Evolutionary conservation across 2,888 invertebrate genomes (phyloP).

Genomic region (Nemotelus pantherinus): DNA sequence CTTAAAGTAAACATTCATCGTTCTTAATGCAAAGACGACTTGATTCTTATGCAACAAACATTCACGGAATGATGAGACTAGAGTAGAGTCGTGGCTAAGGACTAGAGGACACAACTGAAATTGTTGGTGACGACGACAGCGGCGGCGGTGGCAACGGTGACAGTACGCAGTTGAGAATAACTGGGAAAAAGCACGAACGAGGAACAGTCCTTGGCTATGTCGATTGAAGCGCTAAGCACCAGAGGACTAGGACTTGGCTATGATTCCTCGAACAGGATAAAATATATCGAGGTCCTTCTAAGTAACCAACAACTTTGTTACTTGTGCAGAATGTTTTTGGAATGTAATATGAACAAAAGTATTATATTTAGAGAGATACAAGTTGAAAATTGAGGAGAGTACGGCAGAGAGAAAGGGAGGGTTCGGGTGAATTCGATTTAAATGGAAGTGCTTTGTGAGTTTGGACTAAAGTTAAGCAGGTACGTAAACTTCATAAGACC

Average conservation of each 20-base stretch:
- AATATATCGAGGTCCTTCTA: constrained; percentile 34
- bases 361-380: background rate
- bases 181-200: too few relatives aligned
- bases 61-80: constrained; percentile 19
- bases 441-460: background rate
- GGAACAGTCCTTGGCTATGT: too few relatives aligned
- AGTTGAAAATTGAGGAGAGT: background rate
- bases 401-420: background rate
- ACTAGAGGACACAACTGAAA: constrained; percentile 28
- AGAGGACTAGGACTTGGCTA: background rate
- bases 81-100: constrained; percentile 25
- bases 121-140: constrained; percentile 16
- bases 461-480: too few relatives aligned
- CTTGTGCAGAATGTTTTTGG: constrained; percentile 29
- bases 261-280: constrained; percentile 21
- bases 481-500: too few relatives aligned
- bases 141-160: background rate
- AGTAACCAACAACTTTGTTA: constrained; percentile 38
- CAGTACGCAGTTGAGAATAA: too few relatives aligned
- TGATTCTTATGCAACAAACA: constrained; percentile 40
- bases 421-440: background rate
- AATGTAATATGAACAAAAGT: constrained; percentile 3
- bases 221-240: too few relatives aligned
- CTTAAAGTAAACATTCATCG: constrained; percentile 36
- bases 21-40: constrained; percentile 37